Evolutionary conservation across 1,140 invertebrate species (phyloP), one percentile per base, ranked within the genome.

Genomic region (Cotesia typhae): DNA sequence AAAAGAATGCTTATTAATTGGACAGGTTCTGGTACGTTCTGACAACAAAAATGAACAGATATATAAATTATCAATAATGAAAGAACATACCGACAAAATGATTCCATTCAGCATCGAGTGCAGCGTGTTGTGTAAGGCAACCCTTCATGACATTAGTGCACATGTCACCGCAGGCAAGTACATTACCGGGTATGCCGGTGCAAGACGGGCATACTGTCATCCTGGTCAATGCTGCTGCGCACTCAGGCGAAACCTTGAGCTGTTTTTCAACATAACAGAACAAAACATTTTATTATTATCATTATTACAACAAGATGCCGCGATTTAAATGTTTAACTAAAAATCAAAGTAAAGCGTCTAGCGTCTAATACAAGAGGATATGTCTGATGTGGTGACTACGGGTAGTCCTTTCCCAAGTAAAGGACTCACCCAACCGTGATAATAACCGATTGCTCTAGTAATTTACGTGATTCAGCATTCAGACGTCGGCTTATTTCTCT

Each of bases 61-160:
- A 14, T 12, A 47, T 38, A 47, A 64, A 59, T 28, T 37, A 12
- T 37, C 41, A 38, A 35, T 35, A 14, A 53, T 68, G 37, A 57
- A 52, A 64, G 67, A 69, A 88, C 92, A 92, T 82, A 96, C 95
- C 92, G 72, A 98, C 92, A 88, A 95, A 98, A 70, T 92, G 91
- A 88, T 96, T 96, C 97, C 97, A 98, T 78, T 94, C 92, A 67
- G 89, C 87, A 72, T 94, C 93, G 52, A 98, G 90, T 80, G 95
- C 94, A 4, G 92, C 90, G 83, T 96, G 92, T 81, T 94, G 91
- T 10, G 92, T 92, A 36, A 98, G 89, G 84, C 97, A 99, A 60
- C 93, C 94, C 82, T 94, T 94, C 88, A 97, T 93, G 35, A 96
- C 95, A 84, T 96, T 95, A 41, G 94, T 88, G 83, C 96, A 99